Base-by-base conservation (phyloP, 2,888 invertebrate genomes). In the Mystacides longicornis region DNA sequence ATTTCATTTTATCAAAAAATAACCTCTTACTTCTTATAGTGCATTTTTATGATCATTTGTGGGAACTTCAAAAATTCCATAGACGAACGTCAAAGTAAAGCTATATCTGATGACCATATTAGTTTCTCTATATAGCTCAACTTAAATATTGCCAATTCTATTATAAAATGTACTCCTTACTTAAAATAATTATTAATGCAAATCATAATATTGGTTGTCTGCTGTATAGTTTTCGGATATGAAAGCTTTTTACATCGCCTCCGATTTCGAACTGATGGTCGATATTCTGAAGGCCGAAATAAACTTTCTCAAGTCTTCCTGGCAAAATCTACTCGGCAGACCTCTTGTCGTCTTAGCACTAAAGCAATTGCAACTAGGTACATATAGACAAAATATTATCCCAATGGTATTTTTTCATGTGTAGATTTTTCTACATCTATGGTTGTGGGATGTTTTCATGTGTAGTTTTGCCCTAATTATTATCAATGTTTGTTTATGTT, bases 211-310 rank as follows among this genome's bases (percentile, higher is more conserved):
- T 57, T 45, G 18, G 11, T 19, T 45, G 54, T 65, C 62, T 63
- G 56, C 60, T 73, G 69, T 68, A 66, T 81, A 98, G 96, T 93
- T 95, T 81, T 92, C 94, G 81, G 98, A 99, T 82, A 88, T 90
- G 81, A 88, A 89, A 71, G 88, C 93, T 73, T 97, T 96, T 86
- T 98, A 98, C 87, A 90, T 97, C 72, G 95, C 95, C 71, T 93
- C 94, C 71, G 98, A 99, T 81, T 91, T 91, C 77, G 93, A 95
- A 76, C 85, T 98, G 78, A 89, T 97, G 87, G 89, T 97, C 71
- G 97, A 98, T 81, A 91, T 91, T 73, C 89, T 95, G 80, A 93
- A 93, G 81, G 91, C 92, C 66, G 95, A 97, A 81, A 89, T 97
- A 70, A 90, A 93, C 81, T 96, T 95, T 83, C 86, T 97, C 80